A percentile compares a stretch with the other conserved stretches of the same genome.
Conservation (phyloP, 92 coral and sea anemone genomes). For the Siderastrea siderea region DNA sequence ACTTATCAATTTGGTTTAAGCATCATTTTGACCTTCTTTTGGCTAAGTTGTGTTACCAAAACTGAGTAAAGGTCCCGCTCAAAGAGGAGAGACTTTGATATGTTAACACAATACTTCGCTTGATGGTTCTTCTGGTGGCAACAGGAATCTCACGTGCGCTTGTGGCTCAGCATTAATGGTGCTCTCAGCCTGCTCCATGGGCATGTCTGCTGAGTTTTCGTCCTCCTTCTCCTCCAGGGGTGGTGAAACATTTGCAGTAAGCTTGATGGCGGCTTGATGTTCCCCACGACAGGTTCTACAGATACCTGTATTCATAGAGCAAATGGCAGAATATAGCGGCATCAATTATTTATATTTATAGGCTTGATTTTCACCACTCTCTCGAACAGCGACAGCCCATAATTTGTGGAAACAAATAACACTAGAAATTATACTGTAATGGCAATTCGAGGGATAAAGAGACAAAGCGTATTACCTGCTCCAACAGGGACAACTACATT, state of each 20-base stretch:
- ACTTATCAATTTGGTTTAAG: background rate
- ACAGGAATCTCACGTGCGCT: constrained; percentile 2
- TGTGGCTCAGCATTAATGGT: background rate
- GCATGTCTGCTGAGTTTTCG: background rate
- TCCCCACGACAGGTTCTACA: constrained; percentile 12
- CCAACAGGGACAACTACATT: constrained; percentile 15
- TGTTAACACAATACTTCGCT: background rate
- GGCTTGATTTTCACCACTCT: background rate
- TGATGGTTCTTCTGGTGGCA: constrained; percentile 1
- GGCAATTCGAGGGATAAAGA: background rate
- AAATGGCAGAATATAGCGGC: background rate
- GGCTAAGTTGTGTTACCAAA: background rate
- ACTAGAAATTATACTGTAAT: background rate
- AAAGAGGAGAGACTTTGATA: background rate
- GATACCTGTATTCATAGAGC: background rate
- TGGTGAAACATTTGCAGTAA: background rate
- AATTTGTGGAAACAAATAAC: background rate
- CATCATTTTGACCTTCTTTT: background rate
- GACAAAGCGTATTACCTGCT: constrained; percentile 14
- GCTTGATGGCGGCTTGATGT: constrained; percentile 7
- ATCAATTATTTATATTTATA: background rate
- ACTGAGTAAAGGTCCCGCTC: background rate
- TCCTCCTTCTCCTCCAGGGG: background rate
- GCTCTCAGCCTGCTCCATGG: constrained; percentile 11
- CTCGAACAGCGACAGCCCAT: background rate